Percentiles rank a stretch among this genome's conserved stretches.
phyloP scores from a whole-genome alignment of 2,113 vertebrate genomes.

The Dasyurus viverrinus region DNA sequence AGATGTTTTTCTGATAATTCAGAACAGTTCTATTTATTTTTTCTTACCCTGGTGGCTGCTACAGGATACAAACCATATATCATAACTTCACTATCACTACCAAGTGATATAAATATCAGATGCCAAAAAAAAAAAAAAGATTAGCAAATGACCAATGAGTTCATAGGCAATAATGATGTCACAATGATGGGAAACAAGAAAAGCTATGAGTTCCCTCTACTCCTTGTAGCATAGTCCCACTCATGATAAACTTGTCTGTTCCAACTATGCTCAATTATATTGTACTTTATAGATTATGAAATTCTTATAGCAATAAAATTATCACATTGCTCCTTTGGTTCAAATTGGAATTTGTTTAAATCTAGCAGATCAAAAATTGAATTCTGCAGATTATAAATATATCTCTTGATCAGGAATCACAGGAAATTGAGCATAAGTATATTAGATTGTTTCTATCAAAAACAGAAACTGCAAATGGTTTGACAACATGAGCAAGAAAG shows the following conservation, averaged over 20 bases:
- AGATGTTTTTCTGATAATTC: background rate
- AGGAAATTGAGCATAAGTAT: background rate
- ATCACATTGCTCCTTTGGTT: background rate
- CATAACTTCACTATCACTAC: background rate
- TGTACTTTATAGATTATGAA: background rate
- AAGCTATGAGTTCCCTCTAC: background rate
- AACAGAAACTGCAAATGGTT: background rate
- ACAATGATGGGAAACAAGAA: background rate
- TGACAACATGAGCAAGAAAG: background rate
- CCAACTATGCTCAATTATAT: background rate
- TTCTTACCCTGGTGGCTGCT: background rate
- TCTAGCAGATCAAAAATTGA: background rate
- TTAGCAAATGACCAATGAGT: too few relatives aligned
- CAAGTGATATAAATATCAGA: slow-evolving; percentile 16
- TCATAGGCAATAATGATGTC: background rate
- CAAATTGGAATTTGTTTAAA: slow-evolving; percentile 3
- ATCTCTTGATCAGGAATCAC: background rate
- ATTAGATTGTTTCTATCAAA: background rate
- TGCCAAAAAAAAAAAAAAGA: background rate
- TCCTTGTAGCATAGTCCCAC: background rate
- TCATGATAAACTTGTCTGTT: background rate
- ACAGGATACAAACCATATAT: background rate
- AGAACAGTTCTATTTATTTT: background rate
- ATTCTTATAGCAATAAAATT: background rate
- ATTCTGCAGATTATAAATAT: background rate